Evolutionary conservation across 2,888 invertebrate genomes (phyloP), one percentile per base, ranked within the genome.

Genomic region (Callyntrura guangdongensis): DNA sequence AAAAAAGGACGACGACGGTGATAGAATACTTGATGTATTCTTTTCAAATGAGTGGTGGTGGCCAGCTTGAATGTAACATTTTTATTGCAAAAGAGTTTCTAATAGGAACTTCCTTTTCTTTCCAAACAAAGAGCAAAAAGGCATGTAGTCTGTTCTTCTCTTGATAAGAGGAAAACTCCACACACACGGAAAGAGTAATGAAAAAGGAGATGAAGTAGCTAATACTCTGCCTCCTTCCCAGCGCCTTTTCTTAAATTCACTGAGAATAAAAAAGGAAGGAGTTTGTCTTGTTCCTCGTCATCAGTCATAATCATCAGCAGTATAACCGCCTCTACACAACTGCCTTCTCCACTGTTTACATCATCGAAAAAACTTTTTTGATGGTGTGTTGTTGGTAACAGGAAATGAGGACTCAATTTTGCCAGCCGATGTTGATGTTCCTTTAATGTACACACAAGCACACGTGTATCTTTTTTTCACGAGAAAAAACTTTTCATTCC

Each of bases 321-420:
- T n/a, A n/a, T n/a, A n/a, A n/a, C n/a, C n/a, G n/a, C n/a, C n/a
- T n/a, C n/a, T n/a, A n/a, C n/a, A n/a, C n/a, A n/a, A n/a, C n/a
- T n/a, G n/a, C n/a, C n/a, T n/a, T n/a, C n/a, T n/a, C n/a, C n/a
- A n/a, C n/a, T n/a, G n/a, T n/a, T n/a, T n/a, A n/a, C n/a, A 72
- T 72, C 47, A 20, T 11, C 45, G 17, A 8, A 77, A 53, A 25
- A 20, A 14, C 56, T 25, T 53, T 25, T 72, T 72, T 47, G 22
- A 77, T 12, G 77, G 49, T 49, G 22, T 49, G 47, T 25, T 69
- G 45, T 14, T 67, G 27, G 36, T 20, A 77, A 72, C 36, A 20
- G 77, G 53, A 77, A 74, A 77, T 77, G 77, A 56, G 77, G 56
- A 77, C 53, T 53, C 77, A 77, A 27, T 77, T 77, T 77, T 9